Evolutionary conservation across 2,888 invertebrate species (phyloP).

Genomic region (Leptopterna dolabrata): DNA sequence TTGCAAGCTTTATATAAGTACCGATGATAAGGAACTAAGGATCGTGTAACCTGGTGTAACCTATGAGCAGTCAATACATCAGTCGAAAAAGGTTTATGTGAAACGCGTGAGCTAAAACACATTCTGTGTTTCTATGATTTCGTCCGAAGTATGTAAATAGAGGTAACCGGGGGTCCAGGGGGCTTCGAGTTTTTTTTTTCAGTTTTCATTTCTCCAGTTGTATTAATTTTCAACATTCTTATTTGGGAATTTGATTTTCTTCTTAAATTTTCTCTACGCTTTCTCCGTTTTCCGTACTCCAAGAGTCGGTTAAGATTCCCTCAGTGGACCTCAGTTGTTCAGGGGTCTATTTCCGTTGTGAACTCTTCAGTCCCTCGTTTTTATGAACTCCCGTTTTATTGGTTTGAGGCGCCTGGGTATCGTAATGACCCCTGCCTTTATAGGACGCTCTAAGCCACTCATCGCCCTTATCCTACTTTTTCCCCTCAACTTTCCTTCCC

Average conservation of each 20-base stretch:
- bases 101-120: too few species aligned
- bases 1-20: too few species aligned
- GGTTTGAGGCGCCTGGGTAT: conserved; percentile 46
- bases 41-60: too few species aligned
- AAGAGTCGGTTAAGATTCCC: not conserved
- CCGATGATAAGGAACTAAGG: too few species aligned
- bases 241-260: too few species aligned
- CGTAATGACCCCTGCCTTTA: conserved; percentile 50
- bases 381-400: conserved; percentile 44
- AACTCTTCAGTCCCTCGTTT: not conserved
- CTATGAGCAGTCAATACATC: too few species aligned
- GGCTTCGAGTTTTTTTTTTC: too few species aligned
- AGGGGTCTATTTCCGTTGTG: conserved; percentile 50
- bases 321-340: not conserved
- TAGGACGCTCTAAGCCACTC: not conserved
- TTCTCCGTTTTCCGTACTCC: not conserved
- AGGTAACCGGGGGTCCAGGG: too few species aligned
- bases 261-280: too few species aligned
- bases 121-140: too few species aligned
- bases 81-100: too few species aligned
- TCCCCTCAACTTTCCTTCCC: not conserved
- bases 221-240: not conserved
- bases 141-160: too few species aligned
- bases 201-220: not conserved
- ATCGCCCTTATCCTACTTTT: not conserved